These are phyloP conservation scores for Drosophila planitibia DNA, from an alignment of 2,888 invertebrate genomes.

Conservation along the genomic window DNA sequence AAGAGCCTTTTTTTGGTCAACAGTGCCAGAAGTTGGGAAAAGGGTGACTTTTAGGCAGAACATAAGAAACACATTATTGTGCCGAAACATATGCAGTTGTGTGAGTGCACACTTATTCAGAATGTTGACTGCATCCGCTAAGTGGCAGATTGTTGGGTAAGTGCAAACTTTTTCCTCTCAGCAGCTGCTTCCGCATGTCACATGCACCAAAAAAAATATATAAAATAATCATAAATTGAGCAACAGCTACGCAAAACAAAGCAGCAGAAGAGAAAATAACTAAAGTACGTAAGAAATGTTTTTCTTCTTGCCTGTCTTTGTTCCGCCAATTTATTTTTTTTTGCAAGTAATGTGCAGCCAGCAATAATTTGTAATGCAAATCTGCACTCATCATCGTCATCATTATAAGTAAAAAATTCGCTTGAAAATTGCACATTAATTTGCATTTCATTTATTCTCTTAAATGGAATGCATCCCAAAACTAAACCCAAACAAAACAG, in stretches of 20 bases:
- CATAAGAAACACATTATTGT: slow-evolving; percentile 12
- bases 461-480: neutral
- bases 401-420: neutral
- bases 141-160: slow-evolving; percentile 12
- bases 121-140: slow-evolving; percentile 20
- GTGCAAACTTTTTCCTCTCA: slow-evolving; percentile 1
- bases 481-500: neutral
- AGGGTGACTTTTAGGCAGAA: neutral
- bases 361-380: neutral
- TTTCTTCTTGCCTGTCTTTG: neutral
- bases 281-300: neutral
- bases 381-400: too few relatives aligned
- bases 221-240: slow-evolving; percentile 59
- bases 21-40: slow-evolving; percentile 3
- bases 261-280: neutral
- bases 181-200: slow-evolving; percentile 12
- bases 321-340: slow-evolving; percentile 10
- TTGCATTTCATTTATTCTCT: neutral
- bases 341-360: neutral
- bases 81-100: slow-evolving; percentile 37
- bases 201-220: slow-evolving; percentile 30
- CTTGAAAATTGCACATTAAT: neutral
- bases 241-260: slow-evolving; percentile 4
- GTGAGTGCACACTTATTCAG: slow-evolving; percentile 26
- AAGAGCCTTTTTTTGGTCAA: slow-evolving; percentile 13